Percentiles rank a stretch among this genome's conserved stretches.
Evolutionary conservation across 2,888 invertebrate species (phyloP).

Genomic region (Microchrysa polita): DNA sequence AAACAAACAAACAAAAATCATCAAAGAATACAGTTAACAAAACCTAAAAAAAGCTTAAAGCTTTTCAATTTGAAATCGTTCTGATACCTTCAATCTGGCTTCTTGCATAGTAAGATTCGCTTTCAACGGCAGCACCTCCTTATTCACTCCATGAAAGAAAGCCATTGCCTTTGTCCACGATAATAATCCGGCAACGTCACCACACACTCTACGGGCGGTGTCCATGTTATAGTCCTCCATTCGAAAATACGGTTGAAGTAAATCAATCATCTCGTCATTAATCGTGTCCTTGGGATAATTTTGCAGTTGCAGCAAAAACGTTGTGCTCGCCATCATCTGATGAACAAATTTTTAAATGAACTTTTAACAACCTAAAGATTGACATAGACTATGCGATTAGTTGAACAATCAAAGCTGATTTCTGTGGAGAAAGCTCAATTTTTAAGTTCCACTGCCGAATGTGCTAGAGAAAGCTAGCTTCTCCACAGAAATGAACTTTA

Average conservation of each 20-base stretch:
- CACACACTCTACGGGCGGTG: constrained; percentile 93
- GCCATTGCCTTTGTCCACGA: constrained; percentile 98
- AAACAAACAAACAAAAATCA: too few relatives aligned
- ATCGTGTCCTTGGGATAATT: constrained; percentile 97
- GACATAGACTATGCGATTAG: too few relatives aligned
- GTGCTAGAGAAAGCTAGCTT: not conserved
- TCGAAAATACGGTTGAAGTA: constrained; percentile 88
- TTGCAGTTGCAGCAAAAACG: constrained; percentile 89
- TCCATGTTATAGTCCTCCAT: constrained; percentile 99
- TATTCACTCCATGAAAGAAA: constrained; percentile 95
- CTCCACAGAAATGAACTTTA: too few relatives aligned
- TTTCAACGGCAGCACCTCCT: constrained; percentile 94
- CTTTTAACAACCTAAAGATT: too few relatives aligned
- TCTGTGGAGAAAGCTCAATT: too few relatives aligned
- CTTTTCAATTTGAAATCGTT: not conserved
- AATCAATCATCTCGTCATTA: constrained; percentile 96
- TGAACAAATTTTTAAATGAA: not conserved
- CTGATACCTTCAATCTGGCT: constrained; percentile 78
- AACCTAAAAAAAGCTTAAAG: not conserved
- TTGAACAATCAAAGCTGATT: too few relatives aligned
- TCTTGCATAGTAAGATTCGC: constrained; percentile 92
- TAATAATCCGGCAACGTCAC: constrained; percentile 93
- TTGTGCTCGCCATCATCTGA: constrained; percentile 94
- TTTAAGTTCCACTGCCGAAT: too few relatives aligned
- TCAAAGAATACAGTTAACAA: not conserved